phyloP scores from a whole-genome alignment of 92 coral and sea anemone genomes.

The Parazoanthus swiftii region DNA sequence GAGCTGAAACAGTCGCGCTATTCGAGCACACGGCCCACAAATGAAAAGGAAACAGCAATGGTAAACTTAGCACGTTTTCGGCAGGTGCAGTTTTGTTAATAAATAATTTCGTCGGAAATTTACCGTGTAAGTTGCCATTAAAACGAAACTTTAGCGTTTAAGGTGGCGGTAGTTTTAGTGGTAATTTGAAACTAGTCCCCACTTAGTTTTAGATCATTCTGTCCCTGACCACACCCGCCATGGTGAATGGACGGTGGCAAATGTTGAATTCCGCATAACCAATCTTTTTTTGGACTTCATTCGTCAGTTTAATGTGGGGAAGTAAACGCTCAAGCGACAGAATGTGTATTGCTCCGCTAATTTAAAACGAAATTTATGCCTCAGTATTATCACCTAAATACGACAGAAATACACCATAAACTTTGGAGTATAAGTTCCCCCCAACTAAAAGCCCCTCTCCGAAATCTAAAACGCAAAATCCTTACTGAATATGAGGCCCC shows the following conservation, averaged over 20 bases:
- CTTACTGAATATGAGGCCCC: no score
- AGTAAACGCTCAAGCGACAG: neutral
- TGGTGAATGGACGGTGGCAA: neutral
- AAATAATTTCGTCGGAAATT: slow-evolving; percentile 11
- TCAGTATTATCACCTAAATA: neutral
- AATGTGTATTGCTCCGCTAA: neutral
- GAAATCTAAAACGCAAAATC: no score
- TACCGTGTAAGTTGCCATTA: slow-evolving; percentile 2
- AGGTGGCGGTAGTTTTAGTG: neutral
- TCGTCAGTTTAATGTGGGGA: neutral
- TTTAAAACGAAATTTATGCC: neutral
- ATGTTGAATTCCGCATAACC: neutral
- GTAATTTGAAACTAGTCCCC: neutral
- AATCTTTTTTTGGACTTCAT: neutral
- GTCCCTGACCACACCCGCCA: neutral
- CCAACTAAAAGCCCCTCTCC: no score
- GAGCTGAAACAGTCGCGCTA: neutral
- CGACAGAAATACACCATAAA: no score
- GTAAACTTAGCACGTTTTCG: neutral
- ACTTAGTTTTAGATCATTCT: neutral
- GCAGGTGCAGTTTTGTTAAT: slow-evolving; percentile 17
- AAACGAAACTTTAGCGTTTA: slow-evolving; percentile 13
- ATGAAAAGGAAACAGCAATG: neutral
- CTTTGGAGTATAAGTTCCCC: no score
- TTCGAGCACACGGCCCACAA: neutral